These are phyloP conservation scores for Myocastor coypus DNA, from an alignment of 2,113 vertebrate genomes.

Conservation along the genomic window DNA sequence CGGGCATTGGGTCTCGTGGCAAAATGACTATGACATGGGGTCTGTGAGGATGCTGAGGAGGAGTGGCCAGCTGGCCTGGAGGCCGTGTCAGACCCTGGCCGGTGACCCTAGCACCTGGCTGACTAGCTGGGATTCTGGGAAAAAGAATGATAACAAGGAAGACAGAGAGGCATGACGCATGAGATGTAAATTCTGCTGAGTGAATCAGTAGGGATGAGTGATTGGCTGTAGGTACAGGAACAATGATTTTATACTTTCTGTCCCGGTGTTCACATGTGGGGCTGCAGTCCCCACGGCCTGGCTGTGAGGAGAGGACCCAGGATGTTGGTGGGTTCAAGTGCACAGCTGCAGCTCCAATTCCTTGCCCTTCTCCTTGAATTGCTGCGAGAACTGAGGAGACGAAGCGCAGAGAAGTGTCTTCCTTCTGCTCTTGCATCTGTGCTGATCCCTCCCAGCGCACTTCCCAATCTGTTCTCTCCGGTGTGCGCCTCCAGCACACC, in stretches of 20 bases:
- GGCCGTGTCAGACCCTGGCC: neutral
- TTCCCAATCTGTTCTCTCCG: conserved; percentile 59
- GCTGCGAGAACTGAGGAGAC: neutral
- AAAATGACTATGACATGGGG: neutral
- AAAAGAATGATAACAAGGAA: neutral
- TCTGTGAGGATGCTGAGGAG: neutral
- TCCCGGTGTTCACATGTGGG: neutral
- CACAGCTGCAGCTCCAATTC: neutral
- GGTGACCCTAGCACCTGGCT: neutral
- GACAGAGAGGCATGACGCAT: neutral
- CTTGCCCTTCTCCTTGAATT: neutral
- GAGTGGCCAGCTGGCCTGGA: rapidly evolving
- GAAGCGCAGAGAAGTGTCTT: neutral
- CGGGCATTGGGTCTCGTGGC: neutral
- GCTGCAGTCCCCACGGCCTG: neutral
- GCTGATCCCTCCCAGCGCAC: conserved; percentile 27
- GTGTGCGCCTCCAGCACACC: neutral
- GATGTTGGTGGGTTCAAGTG: neutral
- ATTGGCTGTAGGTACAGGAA: neutral
- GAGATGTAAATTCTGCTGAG: neutral
- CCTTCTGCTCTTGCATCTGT: conserved; percentile 69
- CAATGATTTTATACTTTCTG: neutral
- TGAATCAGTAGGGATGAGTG: neutral
- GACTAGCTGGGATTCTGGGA: neutral
- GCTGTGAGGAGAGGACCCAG: neutral